phyloP scores from a whole-genome alignment of 2,113 vertebrate genomes.

The Anolis sagrei region DNA sequence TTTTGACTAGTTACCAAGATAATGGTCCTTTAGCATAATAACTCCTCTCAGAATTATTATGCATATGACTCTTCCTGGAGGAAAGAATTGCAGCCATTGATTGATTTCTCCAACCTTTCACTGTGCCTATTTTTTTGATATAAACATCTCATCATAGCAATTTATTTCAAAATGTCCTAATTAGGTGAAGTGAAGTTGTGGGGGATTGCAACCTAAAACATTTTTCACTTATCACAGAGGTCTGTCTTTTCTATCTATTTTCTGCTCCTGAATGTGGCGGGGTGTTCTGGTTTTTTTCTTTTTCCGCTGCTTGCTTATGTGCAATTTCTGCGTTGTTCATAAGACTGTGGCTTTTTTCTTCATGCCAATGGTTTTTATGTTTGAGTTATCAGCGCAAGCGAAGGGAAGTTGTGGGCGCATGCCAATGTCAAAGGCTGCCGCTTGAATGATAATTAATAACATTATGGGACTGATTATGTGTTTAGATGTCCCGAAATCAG shows the following conservation, averaged over 20 bases:
- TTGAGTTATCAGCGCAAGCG: constrained; percentile 63
- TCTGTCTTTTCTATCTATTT: neutral
- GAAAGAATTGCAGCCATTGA: neutral
- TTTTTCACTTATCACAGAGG: neutral
- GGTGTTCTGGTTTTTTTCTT: neutral
- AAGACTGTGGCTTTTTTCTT: constrained; percentile 51
- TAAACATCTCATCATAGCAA: constrained; percentile 11
- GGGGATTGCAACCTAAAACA: neutral
- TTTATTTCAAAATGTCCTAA: neutral
- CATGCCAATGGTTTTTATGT: constrained; percentile 70
- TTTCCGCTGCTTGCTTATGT: constrained; percentile 64
- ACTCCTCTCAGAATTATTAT: neutral
- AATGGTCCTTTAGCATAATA: too few relatives aligned
- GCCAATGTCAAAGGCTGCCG: constrained; percentile 72
- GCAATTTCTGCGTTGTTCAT: constrained; percentile 58
- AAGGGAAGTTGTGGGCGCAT: constrained; percentile 66
- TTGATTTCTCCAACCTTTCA: neutral
- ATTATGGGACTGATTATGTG: constrained; percentile 71
- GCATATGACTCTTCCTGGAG: neutral
- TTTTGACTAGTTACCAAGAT: neutral
- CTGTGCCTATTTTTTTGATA: neutral
- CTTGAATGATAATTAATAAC: constrained; percentile 75
- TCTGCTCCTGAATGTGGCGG: constrained; percentile 19
- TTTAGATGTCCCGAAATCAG: constrained; percentile 72
- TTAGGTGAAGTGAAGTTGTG: neutral